Conservation (phyloP, 2,888 invertebrate genomes). For the Caenorhabditis panamensis region DNA sequence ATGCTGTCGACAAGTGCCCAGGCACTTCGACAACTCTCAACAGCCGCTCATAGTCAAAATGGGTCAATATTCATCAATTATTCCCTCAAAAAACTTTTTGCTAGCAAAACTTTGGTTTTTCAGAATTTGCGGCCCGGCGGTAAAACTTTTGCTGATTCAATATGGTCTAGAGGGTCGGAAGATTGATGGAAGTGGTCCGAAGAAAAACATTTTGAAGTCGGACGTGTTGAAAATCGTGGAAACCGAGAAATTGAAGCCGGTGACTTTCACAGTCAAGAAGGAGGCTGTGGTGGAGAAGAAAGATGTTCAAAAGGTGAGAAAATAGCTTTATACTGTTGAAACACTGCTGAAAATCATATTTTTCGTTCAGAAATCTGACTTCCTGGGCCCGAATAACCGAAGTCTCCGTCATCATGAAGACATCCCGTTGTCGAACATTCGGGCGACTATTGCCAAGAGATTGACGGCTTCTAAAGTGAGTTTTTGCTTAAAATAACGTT, state of each 20-base stretch:
- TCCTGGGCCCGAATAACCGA: constrained; percentile 44
- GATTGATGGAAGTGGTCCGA: constrained; percentile 84
- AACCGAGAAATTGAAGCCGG: constrained; percentile 68
- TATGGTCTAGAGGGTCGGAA: constrained; percentile 83
- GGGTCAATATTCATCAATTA: no score
- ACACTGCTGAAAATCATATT: neutral
- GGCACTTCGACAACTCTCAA: constrained; percentile 38
- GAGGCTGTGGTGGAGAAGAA: constrained; percentile 34
- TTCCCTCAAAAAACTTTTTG: no score
- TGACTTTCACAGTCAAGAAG: constrained; percentile 30
- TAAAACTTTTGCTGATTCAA: constrained; percentile 84
- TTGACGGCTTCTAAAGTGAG: constrained; percentile 85
- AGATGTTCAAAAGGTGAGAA: constrained; percentile 24
- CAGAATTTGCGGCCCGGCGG: constrained; percentile 86
- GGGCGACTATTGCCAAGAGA: constrained; percentile 85
- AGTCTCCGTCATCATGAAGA: constrained; percentile 82
- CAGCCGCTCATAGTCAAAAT: constrained; percentile 7
- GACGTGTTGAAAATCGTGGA: constrained; percentile 74
- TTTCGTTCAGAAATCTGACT: constrained; percentile 39
- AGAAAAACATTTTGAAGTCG: constrained; percentile 85
- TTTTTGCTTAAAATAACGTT: neutral
- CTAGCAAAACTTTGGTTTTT: constrained; percentile 60
- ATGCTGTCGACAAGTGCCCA: constrained; percentile 44
- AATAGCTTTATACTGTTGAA: neutral
- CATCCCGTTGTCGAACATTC: constrained; percentile 85